Evolutionary conservation across 2,113 vertebrate species (phyloP).

Genomic region (Ochotona princeps): DNA sequence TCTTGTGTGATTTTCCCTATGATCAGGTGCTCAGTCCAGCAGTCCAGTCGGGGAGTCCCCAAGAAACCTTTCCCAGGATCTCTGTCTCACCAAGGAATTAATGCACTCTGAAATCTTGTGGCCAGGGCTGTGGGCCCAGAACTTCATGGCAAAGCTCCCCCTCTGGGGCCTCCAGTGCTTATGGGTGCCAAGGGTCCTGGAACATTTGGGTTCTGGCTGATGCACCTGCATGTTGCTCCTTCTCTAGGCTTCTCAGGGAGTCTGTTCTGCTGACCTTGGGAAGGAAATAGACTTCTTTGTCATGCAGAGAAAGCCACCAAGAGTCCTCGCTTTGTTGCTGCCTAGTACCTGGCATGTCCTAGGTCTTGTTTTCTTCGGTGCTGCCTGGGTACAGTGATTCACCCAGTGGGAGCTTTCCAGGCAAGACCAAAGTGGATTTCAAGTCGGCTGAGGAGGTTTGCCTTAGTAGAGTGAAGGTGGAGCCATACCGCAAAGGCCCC

Average conservation of each 20-base stretch:
- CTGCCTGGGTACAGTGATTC: background rate
- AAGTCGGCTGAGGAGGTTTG: background rate
- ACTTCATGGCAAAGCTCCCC: background rate
- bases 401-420: background rate
- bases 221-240: background rate
- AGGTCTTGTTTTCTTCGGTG: background rate
- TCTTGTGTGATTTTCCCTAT: too few relatives aligned
- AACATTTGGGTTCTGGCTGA: background rate
- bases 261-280: background rate
- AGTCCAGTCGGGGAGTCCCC: too few relatives aligned
- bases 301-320: background rate
- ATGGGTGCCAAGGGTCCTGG: background rate
- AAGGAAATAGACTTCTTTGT: background rate
- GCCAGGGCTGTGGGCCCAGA: background rate
- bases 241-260: background rate
- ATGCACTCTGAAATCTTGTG: background rate
- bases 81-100: background rate
- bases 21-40: too few relatives aligned
- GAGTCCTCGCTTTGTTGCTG: background rate
- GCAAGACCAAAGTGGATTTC: background rate
- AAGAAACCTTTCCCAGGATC: background rate
- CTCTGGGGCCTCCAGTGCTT: background rate
- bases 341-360: background rate
- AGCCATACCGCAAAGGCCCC: background rate
- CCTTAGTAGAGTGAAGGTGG: too few relatives aligned